Percentiles rank a stretch among this genome's conserved stretches.
phyloP scores from a whole-genome alignment of 2,797 vertebrate species.

The Carduelis carduelis region DNA sequence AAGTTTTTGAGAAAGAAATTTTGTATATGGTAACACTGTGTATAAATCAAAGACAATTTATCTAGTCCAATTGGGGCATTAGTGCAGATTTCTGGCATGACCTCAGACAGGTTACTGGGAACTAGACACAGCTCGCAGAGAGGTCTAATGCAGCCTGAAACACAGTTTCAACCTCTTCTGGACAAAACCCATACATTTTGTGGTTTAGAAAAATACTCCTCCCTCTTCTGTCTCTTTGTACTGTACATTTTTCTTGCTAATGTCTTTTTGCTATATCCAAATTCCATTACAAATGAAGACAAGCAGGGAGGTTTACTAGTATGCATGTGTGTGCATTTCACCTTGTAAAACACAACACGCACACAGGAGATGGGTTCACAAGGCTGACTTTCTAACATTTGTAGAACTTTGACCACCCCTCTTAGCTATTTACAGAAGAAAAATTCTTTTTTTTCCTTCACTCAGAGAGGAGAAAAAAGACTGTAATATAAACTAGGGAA shows the following conservation, averaged over 20 bases:
- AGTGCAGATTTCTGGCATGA: background rate
- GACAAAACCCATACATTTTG: background rate
- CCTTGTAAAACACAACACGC: rapidly evolving
- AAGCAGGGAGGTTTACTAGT: background rate
- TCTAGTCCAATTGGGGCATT: background rate
- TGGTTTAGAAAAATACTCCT: background rate
- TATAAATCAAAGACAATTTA: background rate
- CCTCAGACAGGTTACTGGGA: background rate
- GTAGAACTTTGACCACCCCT: background rate
- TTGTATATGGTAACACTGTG: background rate
- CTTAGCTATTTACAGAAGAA: background rate
- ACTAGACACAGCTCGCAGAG: background rate
- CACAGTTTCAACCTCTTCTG: background rate
- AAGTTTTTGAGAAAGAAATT: background rate
- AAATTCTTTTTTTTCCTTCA: background rate
- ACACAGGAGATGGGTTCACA: background rate
- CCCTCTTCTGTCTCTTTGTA: background rate
- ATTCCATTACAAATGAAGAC: background rate
- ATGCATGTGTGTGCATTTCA: background rate
- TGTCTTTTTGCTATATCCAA: background rate
- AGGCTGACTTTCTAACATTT: background rate
- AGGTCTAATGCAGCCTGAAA: background rate
- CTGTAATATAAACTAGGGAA: background rate
- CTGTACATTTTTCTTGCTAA: background rate
- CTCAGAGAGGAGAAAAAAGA: background rate